Evolutionary conservation across 2,797 vertebrate species (phyloP), one percentile per base, ranked within the genome.

Genomic region (Somateria mollissima): DNA sequence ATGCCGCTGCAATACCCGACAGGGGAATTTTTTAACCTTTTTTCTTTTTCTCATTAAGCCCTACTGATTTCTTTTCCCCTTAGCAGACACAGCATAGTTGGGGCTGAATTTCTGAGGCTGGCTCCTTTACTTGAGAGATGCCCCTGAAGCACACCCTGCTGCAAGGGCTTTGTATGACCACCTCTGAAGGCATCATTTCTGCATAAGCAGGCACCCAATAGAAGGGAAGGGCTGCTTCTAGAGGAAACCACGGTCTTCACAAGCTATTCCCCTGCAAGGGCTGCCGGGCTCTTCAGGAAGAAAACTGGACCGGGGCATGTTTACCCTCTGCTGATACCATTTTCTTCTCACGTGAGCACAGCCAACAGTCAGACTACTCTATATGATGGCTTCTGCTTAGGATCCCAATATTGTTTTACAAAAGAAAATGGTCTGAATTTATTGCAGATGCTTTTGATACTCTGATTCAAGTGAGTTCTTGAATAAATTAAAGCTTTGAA

Each of bases 401-500:
- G 72, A 34, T 30, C 49, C 58, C 54, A 77, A 71, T 34, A 53
- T n/a, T 71, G 41, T 54, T 74, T 71, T 49, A 87, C 71, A 83
- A 73, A 83, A 76, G 20, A 70, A 77, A 86, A 80, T 6, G 13
- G 70, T 83, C 78, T 64, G 34, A 76, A 90, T 89, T 79, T 83
- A 84, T 91, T 90, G 79, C 51, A 89, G 84, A 89, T 53, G 90
- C 74, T 92, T 93, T 87, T 74, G 45, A 87, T 81, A 67, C 53
- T 72, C 78, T 61, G 79, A 93, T 90, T 95, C 65, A 93, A 94
- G 47, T 90, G 83, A 78, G 56, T 89, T 91, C 70, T 83, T 85
- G 76, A 94, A 94, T 92, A 96, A 89, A 97, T 94, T 96, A 95
- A 90, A 92, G 84, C 87, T 94, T 86, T 95, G 87, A 95, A 95